These are phyloP conservation scores for Halcyon smyrnensis DNA, from an alignment of 2,797 vertebrate genomes.

Conservation along the genomic window DNA sequence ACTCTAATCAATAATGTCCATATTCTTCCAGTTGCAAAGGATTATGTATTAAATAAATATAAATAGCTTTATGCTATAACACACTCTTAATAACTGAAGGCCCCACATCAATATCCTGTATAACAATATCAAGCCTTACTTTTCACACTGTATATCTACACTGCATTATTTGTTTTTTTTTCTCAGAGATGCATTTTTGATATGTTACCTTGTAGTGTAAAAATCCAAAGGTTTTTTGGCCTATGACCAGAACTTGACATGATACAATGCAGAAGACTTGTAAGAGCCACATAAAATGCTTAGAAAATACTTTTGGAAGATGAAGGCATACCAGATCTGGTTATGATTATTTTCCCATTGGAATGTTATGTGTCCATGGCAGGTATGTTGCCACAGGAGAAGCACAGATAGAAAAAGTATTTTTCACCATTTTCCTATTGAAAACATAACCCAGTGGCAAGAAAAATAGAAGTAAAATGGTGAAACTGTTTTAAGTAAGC, in stretches of 20 bases:
- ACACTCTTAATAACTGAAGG: background rate
- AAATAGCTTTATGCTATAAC: background rate
- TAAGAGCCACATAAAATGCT: slow-evolving; percentile 33
- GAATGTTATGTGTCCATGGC: background rate
- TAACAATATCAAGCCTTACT: background rate
- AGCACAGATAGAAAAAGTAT: background rate
- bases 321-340: slow-evolving; percentile 57
- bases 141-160: background rate
- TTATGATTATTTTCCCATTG: slow-evolving; percentile 42
- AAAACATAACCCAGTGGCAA: background rate
- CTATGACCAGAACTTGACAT: slow-evolving; percentile 15
- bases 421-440: background rate
- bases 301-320: slow-evolving; percentile 45
- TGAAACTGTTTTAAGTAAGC: background rate
- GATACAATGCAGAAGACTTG: background rate
- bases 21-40: background rate
- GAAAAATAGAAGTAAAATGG: background rate
- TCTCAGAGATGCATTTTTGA: background rate
- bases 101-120: background rate
- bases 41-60: background rate
- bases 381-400: background rate
- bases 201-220: background rate
- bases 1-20: background rate
- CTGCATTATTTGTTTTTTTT: background rate
- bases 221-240: background rate